Evolutionary conservation across 2,797 vertebrate genomes (phyloP).

Genomic region (Sandelia bainsii): DNA sequence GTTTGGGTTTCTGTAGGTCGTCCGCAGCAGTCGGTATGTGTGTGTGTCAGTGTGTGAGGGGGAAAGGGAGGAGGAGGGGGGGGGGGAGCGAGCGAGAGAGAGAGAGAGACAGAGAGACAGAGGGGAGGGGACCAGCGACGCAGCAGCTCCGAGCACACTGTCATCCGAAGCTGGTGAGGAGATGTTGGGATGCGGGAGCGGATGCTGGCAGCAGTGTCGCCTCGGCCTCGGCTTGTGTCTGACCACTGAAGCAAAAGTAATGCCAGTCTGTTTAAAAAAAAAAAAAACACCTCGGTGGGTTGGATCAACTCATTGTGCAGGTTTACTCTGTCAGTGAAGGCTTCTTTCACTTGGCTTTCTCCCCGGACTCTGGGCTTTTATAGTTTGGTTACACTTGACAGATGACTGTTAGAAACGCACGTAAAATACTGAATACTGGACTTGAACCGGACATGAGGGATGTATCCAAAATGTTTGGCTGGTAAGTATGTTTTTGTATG

Average conservation of each 20-base stretch:
- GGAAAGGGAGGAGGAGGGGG: not conserved
- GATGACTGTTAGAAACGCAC: constrained; percentile 36
- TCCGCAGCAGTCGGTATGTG: constrained; percentile 58
- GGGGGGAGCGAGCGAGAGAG: constrained; percentile 21
- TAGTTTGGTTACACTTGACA: constrained; percentile 33
- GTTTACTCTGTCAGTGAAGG: constrained; percentile 31
- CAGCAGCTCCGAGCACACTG: constrained; percentile 70
- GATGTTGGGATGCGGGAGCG: constrained; percentile 54
- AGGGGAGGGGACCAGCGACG: constrained; percentile 63
- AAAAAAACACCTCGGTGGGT: constrained; percentile 8
- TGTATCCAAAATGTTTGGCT: constrained; percentile 52
- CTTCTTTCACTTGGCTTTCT: constrained; percentile 19
- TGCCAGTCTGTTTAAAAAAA: constrained; percentile 12
- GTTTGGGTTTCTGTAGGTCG: constrained; percentile 83
- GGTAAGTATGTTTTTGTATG: constrained; percentile 71
- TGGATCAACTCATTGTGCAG: constrained; percentile 42
- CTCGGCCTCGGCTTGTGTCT: constrained; percentile 43
- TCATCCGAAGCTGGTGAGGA: constrained; percentile 65
- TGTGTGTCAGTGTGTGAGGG: not conserved
- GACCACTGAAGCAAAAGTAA: constrained; percentile 45
- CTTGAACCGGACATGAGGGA: constrained; percentile 57
- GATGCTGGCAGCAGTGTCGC: constrained; percentile 32
- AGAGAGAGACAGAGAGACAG: constrained; percentile 2
- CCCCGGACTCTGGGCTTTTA: constrained; percentile 56
- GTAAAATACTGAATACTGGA: constrained; percentile 48